Conservation (phyloP, 2,888 invertebrate species). For the Globia sparganii region DNA sequence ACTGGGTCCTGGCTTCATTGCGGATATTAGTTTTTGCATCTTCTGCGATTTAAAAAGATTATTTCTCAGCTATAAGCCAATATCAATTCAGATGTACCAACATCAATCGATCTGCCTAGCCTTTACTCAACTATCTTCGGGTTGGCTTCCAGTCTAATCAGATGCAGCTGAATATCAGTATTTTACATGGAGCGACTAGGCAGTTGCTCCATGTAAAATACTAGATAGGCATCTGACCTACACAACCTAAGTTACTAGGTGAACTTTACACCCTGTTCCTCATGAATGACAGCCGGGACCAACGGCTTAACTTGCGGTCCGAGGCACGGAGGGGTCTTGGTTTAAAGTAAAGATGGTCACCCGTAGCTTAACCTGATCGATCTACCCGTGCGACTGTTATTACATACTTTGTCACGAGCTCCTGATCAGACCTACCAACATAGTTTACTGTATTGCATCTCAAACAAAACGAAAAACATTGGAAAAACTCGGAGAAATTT, state of each 20-base stretch:
- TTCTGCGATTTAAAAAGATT: neutral
- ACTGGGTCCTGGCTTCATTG: neutral
- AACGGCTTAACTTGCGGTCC: neutral
- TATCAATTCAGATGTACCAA: neutral
- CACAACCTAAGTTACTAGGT: neutral
- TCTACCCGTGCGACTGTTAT: neutral
- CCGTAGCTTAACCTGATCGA: no score
- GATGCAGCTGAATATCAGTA: no score
- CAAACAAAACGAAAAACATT: neutral
- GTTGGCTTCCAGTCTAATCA: neutral
- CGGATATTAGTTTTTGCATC: neutral
- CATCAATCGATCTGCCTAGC: neutral
- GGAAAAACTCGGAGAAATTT: neutral
- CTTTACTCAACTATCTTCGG: neutral
- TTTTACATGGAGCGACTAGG: no score
- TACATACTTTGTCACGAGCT: neutral
- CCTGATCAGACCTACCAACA: neutral
- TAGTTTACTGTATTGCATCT: conserved; percentile 8
- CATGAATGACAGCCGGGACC: neutral
- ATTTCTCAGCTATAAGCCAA: neutral
- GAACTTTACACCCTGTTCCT: no score
- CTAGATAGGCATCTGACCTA: no score
- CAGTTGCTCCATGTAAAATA: no score
- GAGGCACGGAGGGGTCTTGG: neutral
- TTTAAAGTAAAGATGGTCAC: neutral